Conservation (phyloP, 2,888 invertebrate genomes). For the Drosophila hawaiiensis region DNA sequence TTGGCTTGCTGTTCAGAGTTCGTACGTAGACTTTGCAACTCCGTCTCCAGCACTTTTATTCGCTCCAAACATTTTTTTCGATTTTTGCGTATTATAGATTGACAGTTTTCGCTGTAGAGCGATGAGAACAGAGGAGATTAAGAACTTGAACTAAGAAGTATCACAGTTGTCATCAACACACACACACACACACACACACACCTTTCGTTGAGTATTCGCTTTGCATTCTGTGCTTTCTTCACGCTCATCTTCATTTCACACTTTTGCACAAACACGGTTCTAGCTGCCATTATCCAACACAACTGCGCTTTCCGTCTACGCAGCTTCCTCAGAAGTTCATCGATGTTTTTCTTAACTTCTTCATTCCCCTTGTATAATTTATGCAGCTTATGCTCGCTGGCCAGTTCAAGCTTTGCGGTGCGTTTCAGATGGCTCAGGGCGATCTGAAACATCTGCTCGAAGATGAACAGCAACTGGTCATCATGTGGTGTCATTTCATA, state of each 20-base stretch:
- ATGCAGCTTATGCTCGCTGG: constrained; percentile 48
- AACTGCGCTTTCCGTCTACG: constrained; percentile 11
- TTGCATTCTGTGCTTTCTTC: constrained; percentile 20
- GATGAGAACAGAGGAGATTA: not conserved
- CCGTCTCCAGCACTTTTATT: constrained; percentile 67
- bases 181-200: constrained; percentile 16
- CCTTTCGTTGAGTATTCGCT: constrained; percentile 45
- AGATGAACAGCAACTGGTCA: constrained; percentile 34
- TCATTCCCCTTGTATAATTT: constrained; percentile 56
- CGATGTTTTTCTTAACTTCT: constrained; percentile 29
- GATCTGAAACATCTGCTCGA: constrained; percentile 42
- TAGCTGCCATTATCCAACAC: constrained; percentile 31
- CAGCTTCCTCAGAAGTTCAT: constrained; percentile 15
- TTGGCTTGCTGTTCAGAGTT: constrained; percentile 60
- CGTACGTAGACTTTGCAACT: constrained; percentile 55
- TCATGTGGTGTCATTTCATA: constrained; percentile 26
- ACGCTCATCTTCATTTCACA: constrained; percentile 34
- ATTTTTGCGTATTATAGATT: constrained; percentile 67
- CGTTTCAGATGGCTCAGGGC: constrained; percentile 43
- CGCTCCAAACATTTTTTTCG: constrained; percentile 54
- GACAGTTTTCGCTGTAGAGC: constrained; percentile 70
- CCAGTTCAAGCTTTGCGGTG: constrained; percentile 36
- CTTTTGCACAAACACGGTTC: constrained; percentile 21
- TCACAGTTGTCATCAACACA: not conserved
- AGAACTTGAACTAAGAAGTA: not conserved